These are phyloP conservation scores for Pseudobourletiella spinata DNA, from an alignment of 1,140 invertebrate species.

Conservation along the genomic window DNA sequence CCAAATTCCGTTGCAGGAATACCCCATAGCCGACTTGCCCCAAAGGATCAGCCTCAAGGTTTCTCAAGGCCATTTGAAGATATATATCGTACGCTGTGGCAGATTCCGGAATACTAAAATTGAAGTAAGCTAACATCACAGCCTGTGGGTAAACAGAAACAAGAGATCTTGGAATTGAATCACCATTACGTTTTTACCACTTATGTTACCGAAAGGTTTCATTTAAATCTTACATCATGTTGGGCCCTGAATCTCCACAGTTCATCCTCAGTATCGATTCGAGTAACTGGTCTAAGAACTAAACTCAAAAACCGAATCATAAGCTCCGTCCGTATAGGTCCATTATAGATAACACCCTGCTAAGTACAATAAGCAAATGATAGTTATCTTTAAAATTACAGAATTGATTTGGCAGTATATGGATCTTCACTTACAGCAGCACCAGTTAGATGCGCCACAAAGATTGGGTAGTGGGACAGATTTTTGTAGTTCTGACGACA, in stretches of 20 bases:
- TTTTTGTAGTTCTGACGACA: slow-evolving; percentile 35
- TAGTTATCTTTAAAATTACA: too few species aligned
- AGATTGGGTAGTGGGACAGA: slow-evolving; percentile 35
- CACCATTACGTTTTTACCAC: too few species aligned
- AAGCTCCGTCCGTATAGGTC: slow-evolving; percentile 28
- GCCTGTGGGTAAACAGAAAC: slow-evolving; percentile 16
- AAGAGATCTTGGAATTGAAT: too few species aligned
- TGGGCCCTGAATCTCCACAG: slow-evolving; percentile 32
- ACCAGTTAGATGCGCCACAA: slow-evolving; percentile 29
- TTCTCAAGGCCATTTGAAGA: slow-evolving; percentile 31
- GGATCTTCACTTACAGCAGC: slow-evolving; percentile 28
- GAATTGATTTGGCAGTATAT: too few species aligned
- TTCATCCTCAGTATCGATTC: slow-evolving; percentile 34
- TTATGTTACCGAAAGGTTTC: too few species aligned
- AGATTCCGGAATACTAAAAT: slow-evolving; percentile 19
- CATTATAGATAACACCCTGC: slow-evolving; percentile 34
- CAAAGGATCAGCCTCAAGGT: slow-evolving; percentile 34
- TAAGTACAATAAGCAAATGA: not conserved
- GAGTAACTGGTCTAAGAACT: slow-evolving; percentile 27
- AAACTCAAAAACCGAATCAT: slow-evolving; percentile 32
- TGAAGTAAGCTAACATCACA: slow-evolving; percentile 30
- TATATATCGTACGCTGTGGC: slow-evolving; percentile 26
- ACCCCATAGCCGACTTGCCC: slow-evolving; percentile 33
- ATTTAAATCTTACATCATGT: slow-evolving; percentile 30
- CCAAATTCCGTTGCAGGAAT: slow-evolving; percentile 22